Evolutionary conservation across 2,888 invertebrate species (phyloP), one percentile per base, ranked within the genome.

Genomic region (Agrochola macilenta): DNA sequence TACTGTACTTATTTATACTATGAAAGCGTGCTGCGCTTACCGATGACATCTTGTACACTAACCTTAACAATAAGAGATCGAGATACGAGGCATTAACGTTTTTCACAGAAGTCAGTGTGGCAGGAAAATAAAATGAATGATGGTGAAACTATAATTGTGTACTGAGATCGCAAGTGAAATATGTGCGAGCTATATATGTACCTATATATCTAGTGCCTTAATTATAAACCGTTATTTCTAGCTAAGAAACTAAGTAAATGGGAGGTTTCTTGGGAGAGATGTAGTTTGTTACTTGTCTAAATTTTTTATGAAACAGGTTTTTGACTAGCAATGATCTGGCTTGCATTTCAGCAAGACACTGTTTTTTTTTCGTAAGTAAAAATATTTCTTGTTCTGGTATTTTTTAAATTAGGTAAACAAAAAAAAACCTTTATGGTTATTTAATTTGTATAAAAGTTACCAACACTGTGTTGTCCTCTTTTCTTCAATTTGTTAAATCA

Each of bases 81-180:
- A 83, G 82, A 80, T 74, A 78, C 49, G n/a, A n/a, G 66, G 35
- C 74, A 90, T 90, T 90, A 86, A 84, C 84, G 84, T 86, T 83
- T 87, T 90, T 90, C 91, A 87, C 39, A 90, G 91, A 91, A 90
- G 12, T 65, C 76, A 71, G 74, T 81, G 74, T 76, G 60, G 84
- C 78, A 86, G 88, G 81, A 82, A 88, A 84, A 87, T 87, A 76
- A 85, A 84, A 84, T 85, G 81, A 87, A 87, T 72, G 83, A 84
- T 83, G 80, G 82, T 72, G 84, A 89, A 90, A 90, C 84, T 84
- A 76, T 83, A 78, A 88, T 88, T 84, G 78, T 88, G 71, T 69
- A 74, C 72, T 4, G 78, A 87, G 81, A 81, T 79, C 65, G 79
- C 69, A 81, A 87, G 88, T 86, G 82, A 82, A 81, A 66, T 81